Percentiles rank a stretch among this genome's conserved stretches.
These are phyloP conservation scores for Dendropsophus ebraccatus DNA, from an alignment of 2,113 vertebrate species.

Conservation along the genomic window DNA sequence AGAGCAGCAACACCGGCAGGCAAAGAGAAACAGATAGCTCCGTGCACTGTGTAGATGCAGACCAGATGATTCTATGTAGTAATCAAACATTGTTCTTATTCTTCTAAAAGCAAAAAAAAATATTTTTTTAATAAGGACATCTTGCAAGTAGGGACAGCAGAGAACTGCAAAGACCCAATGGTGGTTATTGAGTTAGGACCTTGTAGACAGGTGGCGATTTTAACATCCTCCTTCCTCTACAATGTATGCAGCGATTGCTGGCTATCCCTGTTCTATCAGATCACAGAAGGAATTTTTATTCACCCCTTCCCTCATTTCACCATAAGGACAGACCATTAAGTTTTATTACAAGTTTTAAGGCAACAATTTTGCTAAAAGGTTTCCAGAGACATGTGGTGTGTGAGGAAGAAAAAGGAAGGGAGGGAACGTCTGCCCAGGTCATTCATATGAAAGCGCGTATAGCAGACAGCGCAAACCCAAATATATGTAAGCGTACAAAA, in stretches of 20 bases:
- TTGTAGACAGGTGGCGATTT: background rate
- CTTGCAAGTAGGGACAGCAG: background rate
- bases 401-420: conserved; percentile 25
- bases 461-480: background rate
- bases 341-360: conserved; percentile 60
- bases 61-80: background rate
- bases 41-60: too few relatives aligned
- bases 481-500: background rate
- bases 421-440: conserved; percentile 10
- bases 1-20: too few relatives aligned
- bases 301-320: conserved; percentile 52
- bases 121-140: background rate
- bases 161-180: background rate
- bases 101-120: background rate
- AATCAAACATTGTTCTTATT: background rate
- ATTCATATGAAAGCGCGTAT: conserved; percentile 4
- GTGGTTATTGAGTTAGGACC: background rate
- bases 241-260: background rate
- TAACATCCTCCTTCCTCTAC: background rate
- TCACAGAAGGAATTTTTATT: conserved; percentile 50
- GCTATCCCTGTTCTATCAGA: conserved; percentile 33
- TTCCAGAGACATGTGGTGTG: conserved; percentile 51
- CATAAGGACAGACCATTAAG: conserved; percentile 57
- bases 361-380: conserved; percentile 61
- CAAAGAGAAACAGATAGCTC: too few relatives aligned